Percentiles rank a stretch among this genome's conserved stretches.
Conservation (phyloP, 2,797 vertebrate species). For the Anomalospiza imberbis region DNA sequence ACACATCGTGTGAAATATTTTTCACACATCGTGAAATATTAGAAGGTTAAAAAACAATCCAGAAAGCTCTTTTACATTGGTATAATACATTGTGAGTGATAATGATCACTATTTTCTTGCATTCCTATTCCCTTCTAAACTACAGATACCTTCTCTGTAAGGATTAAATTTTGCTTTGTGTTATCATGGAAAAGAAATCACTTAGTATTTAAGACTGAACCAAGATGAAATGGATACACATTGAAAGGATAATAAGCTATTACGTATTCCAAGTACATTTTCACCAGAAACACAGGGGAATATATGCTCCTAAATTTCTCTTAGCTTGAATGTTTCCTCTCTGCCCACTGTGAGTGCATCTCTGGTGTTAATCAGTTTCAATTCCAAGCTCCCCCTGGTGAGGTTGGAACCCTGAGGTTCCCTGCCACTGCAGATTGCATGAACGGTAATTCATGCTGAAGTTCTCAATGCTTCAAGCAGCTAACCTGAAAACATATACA, state of each 20-base stretch:
- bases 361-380: constrained; percentile 7
- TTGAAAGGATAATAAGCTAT: constrained; percentile 11
- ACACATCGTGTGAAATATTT: too few relatives aligned
- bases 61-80: neutral
- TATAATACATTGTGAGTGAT: neutral
- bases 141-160: neutral
- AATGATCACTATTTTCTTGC: neutral
- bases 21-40: neutral
- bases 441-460: neutral
- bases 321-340: neutral
- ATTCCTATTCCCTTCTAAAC: neutral
- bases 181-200: neutral
- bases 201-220: neutral
- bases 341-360: neutral
- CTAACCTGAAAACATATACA: neutral
- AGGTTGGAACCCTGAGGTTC: neutral
- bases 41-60: neutral
- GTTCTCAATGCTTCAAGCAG: neutral
- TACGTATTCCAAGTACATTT: neutral
- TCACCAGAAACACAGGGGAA: neutral
- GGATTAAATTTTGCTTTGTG: neutral
- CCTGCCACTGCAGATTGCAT: neutral
- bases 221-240: neutral
- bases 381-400: neutral
- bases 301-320: neutral